Base-by-base conservation (phyloP, 2,113 vertebrate genomes). In the Pachycephala philippinensis region DNA sequence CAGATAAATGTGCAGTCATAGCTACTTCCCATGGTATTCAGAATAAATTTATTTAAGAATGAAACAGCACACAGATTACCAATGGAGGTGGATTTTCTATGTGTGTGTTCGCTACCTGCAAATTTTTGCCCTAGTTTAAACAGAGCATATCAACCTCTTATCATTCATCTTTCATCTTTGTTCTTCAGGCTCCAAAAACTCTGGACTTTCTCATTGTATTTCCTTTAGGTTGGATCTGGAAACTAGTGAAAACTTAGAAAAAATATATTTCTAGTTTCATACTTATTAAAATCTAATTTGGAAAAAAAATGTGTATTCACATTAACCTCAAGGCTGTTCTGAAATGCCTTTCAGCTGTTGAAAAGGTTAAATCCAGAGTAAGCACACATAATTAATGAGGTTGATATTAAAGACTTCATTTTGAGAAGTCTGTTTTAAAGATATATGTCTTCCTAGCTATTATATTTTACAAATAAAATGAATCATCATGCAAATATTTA, bases 241-340 rank as follows among this genome's bases (percentile, higher is more conserved):
- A 91, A 90, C 13, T 47, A 75, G 78, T 47, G 19, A 23, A 96
- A 95, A 87, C 18, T 26, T 74, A 66, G 28, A 59, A 84, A 70
- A 92, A 94, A 61, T 84, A 53, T 20, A 91, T 91, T 92, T 94
- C 44, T 83, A 88, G 89, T 49, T 42, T 59, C 33, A 80, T 78
- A 75, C 30, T 84, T 72, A 93, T 66, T 94, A 86, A 90, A 89
- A 82, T 78, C 59, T 44, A 84, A 20, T 69, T 80, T 63, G n/a
- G 20, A 72, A 96, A 81, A 95, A 60, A 77, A 7, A 8, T 23
- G 11, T 60, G 6, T 59, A 75, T 92, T 90, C 49, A 30, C 11
- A 63, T 63, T 83, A 81, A 76, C 26, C 33, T 60, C 35, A 56
- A 13, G 70, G 13, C 35, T 63, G 4, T 24, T 57, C 45, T 72